A percentile compares a stretch with the other conserved stretches of the same genome.
phyloP scores from a whole-genome alignment of 2,113 vertebrate species.

The Ceratotherium simum region DNA sequence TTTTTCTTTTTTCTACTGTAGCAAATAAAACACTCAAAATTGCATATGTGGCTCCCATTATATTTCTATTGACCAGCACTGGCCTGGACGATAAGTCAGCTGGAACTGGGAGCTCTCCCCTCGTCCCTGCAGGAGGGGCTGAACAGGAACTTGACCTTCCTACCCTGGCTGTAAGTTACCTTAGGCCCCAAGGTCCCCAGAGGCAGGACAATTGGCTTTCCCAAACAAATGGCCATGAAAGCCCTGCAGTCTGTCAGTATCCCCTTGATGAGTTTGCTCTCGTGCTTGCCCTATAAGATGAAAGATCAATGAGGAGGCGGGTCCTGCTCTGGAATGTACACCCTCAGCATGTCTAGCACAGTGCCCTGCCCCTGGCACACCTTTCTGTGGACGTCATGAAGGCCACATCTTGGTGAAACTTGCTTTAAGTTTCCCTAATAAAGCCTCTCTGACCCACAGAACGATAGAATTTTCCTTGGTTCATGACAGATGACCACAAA shows the following conservation, averaged over 20 bases:
- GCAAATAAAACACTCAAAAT: conserved; percentile 4
- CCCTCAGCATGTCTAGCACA: not conserved
- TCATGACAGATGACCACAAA: not conserved
- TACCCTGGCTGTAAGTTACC: not conserved
- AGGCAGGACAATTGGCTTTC: not conserved
- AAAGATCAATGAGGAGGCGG: not conserved
- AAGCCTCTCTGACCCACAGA: not conserved
- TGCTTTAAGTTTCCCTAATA: not conserved
- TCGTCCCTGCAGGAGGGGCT: not conserved
- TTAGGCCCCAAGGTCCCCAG: not conserved
- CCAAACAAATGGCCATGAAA: not conserved
- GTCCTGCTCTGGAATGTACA: not conserved
- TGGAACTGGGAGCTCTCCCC: not conserved
- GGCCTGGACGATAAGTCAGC: not conserved
- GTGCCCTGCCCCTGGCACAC: not conserved
- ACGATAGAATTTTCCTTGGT: not conserved
- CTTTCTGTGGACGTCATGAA: not conserved
- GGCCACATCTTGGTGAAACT: not conserved
- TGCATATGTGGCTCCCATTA: not conserved
- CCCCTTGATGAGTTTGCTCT: not conserved
- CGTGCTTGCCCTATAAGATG: not conserved
- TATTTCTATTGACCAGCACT: not conserved
- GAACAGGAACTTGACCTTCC: not conserved
- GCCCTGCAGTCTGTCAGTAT: no score
- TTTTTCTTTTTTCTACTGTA: not conserved